These are phyloP conservation scores for Ceratitis capitata DNA, from an alignment of 1,140 invertebrate genomes.

Conservation along the genomic window DNA sequence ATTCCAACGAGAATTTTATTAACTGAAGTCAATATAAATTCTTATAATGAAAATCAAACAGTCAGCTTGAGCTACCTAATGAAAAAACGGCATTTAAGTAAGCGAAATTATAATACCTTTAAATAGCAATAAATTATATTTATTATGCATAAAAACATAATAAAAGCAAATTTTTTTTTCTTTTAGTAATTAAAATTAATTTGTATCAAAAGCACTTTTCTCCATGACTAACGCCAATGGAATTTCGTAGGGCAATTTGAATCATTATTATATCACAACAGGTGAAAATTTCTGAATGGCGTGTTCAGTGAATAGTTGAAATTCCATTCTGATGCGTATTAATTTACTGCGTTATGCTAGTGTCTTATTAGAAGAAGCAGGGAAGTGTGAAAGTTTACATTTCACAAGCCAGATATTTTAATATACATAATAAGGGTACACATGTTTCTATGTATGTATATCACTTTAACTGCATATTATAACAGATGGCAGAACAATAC, in stretches of 20 bases:
- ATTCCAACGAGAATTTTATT: not conserved
- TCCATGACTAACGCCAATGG: not conserved
- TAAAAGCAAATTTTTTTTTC: not conserved
- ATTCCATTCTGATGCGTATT: not conserved
- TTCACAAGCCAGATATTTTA: not conserved
- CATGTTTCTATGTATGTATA: too few species aligned
- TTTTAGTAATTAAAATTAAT: not conserved
- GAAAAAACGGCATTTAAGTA: too few species aligned
- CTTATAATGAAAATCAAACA: too few species aligned
- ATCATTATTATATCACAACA: not conserved
- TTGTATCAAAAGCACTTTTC: not conserved
- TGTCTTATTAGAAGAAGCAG: not conserved
- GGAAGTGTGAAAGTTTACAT: not conserved
- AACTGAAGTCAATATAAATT: not conserved
- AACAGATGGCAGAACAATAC: too few species aligned
- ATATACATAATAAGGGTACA: too few species aligned
- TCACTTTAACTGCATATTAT: too few species aligned
- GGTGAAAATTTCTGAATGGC: not conserved
- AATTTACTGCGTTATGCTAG: not conserved
- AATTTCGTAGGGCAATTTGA: not conserved
- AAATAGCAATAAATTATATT: not conserved
- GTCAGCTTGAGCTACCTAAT: too few species aligned
- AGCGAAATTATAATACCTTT: too few species aligned
- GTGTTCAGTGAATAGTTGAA: not conserved
- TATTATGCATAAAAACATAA: not conserved